Conservation (phyloP, 2,888 invertebrate species). For the Eurois occulta region DNA sequence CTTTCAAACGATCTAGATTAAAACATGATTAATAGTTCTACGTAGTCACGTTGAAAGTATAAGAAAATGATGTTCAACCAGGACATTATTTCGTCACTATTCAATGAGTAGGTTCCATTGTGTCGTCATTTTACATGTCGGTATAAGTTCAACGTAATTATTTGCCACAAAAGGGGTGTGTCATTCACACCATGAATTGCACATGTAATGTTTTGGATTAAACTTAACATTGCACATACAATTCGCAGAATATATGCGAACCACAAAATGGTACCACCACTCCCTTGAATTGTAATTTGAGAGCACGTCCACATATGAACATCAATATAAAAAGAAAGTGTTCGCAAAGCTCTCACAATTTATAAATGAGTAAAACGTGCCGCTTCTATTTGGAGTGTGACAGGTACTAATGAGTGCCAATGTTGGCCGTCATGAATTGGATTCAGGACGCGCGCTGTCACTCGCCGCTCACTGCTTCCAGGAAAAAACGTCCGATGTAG, state of each 20-base stretch:
- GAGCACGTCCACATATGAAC: conserved; percentile 27
- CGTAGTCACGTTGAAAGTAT: conserved; percentile 34
- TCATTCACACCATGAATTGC: conserved; percentile 28
- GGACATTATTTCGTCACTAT: conserved; percentile 1
- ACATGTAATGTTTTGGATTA: neutral
- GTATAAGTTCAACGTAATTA: conserved; percentile 20
- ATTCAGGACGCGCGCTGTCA: conserved; percentile 72
- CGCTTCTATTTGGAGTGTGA: conserved; percentile 78
- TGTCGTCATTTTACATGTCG: conserved; percentile 28
- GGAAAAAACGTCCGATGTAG: conserved; percentile 77
- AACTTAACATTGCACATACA: neutral
- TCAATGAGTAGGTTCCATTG: neutral
- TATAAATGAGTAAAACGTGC: conserved; percentile 72
- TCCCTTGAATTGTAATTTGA: conserved; percentile 43
- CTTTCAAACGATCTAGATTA: conserved; percentile 25
- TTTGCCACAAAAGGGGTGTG: conserved; percentile 42
- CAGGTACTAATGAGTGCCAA: conserved; percentile 80
- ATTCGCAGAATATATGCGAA: neutral
- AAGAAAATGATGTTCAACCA: conserved; percentile 4
- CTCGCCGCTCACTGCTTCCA: conserved; percentile 72
- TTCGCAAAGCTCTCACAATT: conserved; percentile 61
- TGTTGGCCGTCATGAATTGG: conserved; percentile 69
- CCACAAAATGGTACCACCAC: neutral
- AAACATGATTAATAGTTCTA: conserved; percentile 5
- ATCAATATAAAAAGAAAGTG: conserved; percentile 44